Base-by-base conservation (phyloP, 1,140 invertebrate species). In the Hormaphis cornu region DNA sequence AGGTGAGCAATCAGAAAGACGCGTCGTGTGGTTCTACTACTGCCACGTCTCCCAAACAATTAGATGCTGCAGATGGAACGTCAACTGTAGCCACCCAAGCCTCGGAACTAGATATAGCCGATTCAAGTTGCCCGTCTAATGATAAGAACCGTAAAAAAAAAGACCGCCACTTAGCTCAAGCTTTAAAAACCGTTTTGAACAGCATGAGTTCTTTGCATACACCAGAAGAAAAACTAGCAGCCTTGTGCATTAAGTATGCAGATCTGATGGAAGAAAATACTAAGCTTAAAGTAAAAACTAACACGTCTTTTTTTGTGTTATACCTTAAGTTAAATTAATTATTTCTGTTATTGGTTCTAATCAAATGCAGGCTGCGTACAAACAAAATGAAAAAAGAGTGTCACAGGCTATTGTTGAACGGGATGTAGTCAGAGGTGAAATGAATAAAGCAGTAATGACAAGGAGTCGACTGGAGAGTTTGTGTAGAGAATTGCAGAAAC, bases 401-500 rank as follows among this genome's bases (percentile, higher is more conserved):
- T 78, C 80, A 20, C 75, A 82, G 74, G 77, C 89, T 33, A 79
- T 84, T 40, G 84, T 86, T 72, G 91, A 95, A 74, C 92, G 91
- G 75, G 90, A 93, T 73, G 87, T 90, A 73, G 76, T 91, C 33
- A 87, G 92, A 76, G 80, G 84, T 35, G 92, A 95, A 75, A 85
- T 89, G 71, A 91, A 87, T 72, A 93, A 92, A 78, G 85, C 87
- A 54, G 82, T 94, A 46, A 80, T 95, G 33, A 86, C 91, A 30
- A 85, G 86, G 69, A 88, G 87, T 54, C 87, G 90, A 75, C 79
- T 96, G 53, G 92, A 95, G 77, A 89, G 86, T 76, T 80, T 95
- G 4, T 95, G 93, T 77, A 79, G 93, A 24, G 93, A 95, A 77
- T 80, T 95, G 46, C 93, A 95, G 77, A 89, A 88, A 75, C 90